Evolutionary conservation across 2,797 vertebrate genomes (phyloP).

Genomic region (Molossus molossus): DNA sequence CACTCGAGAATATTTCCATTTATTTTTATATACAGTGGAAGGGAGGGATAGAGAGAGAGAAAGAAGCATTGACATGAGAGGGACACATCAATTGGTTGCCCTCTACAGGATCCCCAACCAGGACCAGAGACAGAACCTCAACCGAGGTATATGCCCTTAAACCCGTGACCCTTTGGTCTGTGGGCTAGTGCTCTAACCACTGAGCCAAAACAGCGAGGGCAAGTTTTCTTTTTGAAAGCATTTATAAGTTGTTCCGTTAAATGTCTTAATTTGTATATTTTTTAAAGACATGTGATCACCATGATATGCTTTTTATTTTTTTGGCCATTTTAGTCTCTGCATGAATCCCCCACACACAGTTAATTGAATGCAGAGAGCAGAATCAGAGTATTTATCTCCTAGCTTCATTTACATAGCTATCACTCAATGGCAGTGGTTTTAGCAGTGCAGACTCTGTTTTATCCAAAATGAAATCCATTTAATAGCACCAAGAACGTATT

Average conservation of each 20-base stretch:
- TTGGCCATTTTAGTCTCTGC: slow-evolving; percentile 24
- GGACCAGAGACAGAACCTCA: too few species aligned
- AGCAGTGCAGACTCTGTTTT: slow-evolving; percentile 81
- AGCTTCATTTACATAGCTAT: slow-evolving; percentile 84
- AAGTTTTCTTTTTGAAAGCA: not conserved
- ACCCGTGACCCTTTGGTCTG: too few species aligned
- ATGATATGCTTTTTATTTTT: not conserved
- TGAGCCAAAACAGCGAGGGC: too few species aligned
- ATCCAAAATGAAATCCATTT: slow-evolving; percentile 79
- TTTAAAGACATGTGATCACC: not conserved
- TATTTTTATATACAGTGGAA: too few species aligned
- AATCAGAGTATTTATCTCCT: slow-evolving; percentile 81
- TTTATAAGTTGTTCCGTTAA: slow-evolving; percentile 31
- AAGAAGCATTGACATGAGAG: too few species aligned
- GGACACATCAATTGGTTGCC: too few species aligned
- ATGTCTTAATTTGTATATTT: not conserved
- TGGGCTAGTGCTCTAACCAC: too few species aligned
- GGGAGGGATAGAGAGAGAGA: too few species aligned
- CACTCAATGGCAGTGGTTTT: slow-evolving; percentile 80
- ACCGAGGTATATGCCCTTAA: too few species aligned
- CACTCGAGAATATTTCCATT: too few species aligned
- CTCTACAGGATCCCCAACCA: too few species aligned
- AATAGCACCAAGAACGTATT: slow-evolving; percentile 68
- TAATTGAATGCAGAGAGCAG: slow-evolving; percentile 76
- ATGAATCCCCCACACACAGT: slow-evolving; percentile 51